Evolutionary conservation across 2,888 invertebrate genomes (phyloP), one percentile per base, ranked within the genome.

Genomic region (Ophioninae sp.): DNA sequence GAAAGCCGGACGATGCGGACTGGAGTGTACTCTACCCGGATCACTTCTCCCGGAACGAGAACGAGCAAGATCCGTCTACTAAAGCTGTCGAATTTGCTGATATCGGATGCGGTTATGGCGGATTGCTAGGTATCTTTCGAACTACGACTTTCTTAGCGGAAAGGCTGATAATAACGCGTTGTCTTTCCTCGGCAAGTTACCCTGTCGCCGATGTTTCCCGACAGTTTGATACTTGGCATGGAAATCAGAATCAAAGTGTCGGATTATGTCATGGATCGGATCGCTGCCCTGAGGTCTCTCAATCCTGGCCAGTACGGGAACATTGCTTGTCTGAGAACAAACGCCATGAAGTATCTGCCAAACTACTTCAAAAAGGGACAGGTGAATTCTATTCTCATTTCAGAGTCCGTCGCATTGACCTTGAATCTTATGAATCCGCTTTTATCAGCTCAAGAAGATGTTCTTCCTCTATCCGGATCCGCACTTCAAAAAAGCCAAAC

Each of bases 401-500:
- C n/a, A 7, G 6, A 50, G 74, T 79, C 70, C 72, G 69, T 75
- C 44, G 73, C 7, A 68, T 59, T 50, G 67, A 56, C 17, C 23
- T 64, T n/a, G 2, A 5, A 2, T 37, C 41, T 50, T 0, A 61
- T 41, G 59, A 8, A 23, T 79, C 39, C 10, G 57, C 41, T 77
- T 68, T 57, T 85, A 95, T 86, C 94, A 99, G 96, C 93, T 99
- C 64, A 96, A 96, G 85, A 99, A 99, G 94, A 98, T 99, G 96
- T 99, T 99, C 93, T 99, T 99, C 93, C 94, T 99, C 21, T 99
- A 99, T 93, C 99, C 99, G 37, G 99, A 99, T 94, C 99, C 99
- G 44, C 99, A 99, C 94, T 99, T 99, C 93, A 99, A 99, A 93
- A 98, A 97, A 91, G 96, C 98, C 0, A 99, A 99, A 93, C 99